Conservation (phyloP, 1,140 invertebrate species). For the Drosophila busckii region DNA sequence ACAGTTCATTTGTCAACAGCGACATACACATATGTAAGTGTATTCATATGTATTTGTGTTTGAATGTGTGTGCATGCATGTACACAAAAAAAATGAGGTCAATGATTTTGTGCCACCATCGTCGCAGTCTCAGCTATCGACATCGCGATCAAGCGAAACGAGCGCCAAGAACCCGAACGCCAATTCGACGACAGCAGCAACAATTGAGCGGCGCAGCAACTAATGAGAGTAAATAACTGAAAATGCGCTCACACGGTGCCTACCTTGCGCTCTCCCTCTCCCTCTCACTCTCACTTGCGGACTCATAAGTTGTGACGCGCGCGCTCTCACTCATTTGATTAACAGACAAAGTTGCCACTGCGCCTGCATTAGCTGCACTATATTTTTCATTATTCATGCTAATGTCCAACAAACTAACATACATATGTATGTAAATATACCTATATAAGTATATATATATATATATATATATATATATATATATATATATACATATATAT, state of each 20-base stretch:
- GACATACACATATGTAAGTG: not conserved
- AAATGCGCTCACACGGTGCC: slow-evolving; percentile 6
- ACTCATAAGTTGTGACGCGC: slow-evolving; percentile 29
- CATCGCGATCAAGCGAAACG: slow-evolving; percentile 52
- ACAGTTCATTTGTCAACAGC: slow-evolving; percentile 31
- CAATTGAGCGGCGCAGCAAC: slow-evolving; percentile 9
- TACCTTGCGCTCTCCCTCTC: not conserved
- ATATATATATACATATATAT: too few relatives aligned
- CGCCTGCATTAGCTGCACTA: slow-evolving; percentile 22
- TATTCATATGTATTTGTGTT: slow-evolving; percentile 22
- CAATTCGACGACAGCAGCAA: slow-evolving; percentile 8
- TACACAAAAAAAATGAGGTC: slow-evolving; percentile 72
- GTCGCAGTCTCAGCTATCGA: slow-evolving; percentile 67
- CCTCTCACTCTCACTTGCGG: slow-evolving; percentile 2
- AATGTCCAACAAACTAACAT: too few relatives aligned
- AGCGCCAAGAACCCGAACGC: slow-evolving; percentile 41
- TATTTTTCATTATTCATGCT: slow-evolving; percentile 34
- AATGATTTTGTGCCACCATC: slow-evolving; percentile 71
- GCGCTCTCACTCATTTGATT: slow-evolving; percentile 28
- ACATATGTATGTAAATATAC: too few relatives aligned
- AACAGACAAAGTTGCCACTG: slow-evolving; percentile 22
- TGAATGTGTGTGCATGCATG: slow-evolving; percentile 48
- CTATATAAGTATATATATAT: too few relatives aligned
- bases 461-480: too few relatives aligned
- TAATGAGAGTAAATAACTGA: slow-evolving; percentile 42